Evolutionary conservation across 2,113 vertebrate genomes (phyloP), one percentile per base, ranked within the genome.

Genomic region (Mobula birostris): DNA sequence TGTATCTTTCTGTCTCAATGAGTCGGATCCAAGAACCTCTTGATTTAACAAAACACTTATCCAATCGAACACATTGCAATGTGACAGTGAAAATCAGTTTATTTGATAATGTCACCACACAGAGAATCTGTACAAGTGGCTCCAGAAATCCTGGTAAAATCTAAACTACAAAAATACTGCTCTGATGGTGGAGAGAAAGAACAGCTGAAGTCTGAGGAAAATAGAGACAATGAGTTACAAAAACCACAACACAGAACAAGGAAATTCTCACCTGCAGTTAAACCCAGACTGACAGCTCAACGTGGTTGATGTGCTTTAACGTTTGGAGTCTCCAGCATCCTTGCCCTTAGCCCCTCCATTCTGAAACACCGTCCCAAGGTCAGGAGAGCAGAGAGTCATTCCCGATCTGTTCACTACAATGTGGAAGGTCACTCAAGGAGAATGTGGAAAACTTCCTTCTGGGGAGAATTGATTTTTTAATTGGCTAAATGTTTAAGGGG

Each of bases 91-190:
- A 40, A 92, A 24, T 92, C 24, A 15, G 32, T 92, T 93, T 93
- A 93, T 93, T 93, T 93, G 7, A 27, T 74, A 72, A 93, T 40
- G 7, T 6, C 17, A 32, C 7, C 36, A 74, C 66, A 93, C 17
- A 74, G 61, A 48, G 90, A 48, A 40, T 21, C 36, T 66, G 61
- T 66, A 32, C 85, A 66, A 90, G 14, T 90, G 85, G n/a, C 61
- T 66, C 61, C 85, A 90, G 29, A 66, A 90, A 40, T 19, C 63
- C 61, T 66, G 15, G 27, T 5, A 5, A 61, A 90, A 6, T 93
- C 66, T 93, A 72, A 93, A 8, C 70, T 74, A 93, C 36, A 93
- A 74, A 93, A 93, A 93, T 74, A 93, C 68, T 29, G 24, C 32
- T 74, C 70, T 40, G n/a, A 72, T 32, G 32, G 17, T 27, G n/a